A percentile compares a stretch with the other conserved stretches of the same genome.
phyloP scores from a whole-genome alignment of 2,797 vertebrate species.

The Anguilla anguilla region DNA sequence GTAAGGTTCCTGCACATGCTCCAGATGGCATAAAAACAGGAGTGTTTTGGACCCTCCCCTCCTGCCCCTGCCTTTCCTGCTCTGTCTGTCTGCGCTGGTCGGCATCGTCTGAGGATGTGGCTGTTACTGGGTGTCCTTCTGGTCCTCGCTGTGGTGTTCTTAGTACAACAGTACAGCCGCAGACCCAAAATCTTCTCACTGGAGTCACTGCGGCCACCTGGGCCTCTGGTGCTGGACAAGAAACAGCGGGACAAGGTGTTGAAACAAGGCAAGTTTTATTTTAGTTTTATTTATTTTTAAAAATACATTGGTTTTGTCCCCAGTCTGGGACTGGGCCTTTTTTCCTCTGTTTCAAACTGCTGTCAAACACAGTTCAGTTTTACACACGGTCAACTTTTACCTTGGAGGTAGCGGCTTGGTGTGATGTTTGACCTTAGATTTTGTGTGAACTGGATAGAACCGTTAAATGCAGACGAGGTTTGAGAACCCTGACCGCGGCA shows the following conservation, averaged over 20 bases:
- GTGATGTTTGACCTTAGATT: too few species aligned
- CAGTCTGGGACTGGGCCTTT: background rate
- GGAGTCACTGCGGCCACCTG: slow-evolving; percentile 53
- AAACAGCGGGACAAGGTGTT: slow-evolving; percentile 67
- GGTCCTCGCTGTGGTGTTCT: slow-evolving; percentile 27
- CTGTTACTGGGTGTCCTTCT: slow-evolving; percentile 50
- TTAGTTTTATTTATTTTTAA: background rate
- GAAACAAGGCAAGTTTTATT: slow-evolving; percentile 64
- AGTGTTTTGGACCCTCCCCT: too few species aligned
- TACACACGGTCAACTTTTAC: too few species aligned
- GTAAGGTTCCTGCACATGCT: background rate
- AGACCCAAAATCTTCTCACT: slow-evolving; percentile 62
- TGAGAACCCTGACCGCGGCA: too few species aligned
- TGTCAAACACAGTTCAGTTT: too few species aligned
- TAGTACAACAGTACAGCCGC: slow-evolving; percentile 38
- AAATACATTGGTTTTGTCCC: background rate
- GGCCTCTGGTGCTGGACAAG: slow-evolving; percentile 60
- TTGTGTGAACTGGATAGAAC: too few species aligned
- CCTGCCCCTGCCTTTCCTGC: background rate
- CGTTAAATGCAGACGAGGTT: background rate
- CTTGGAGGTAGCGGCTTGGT: too few species aligned
- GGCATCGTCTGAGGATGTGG: slow-evolving; percentile 48
- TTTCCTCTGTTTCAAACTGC: too few species aligned
- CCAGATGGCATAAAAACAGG: too few species aligned
- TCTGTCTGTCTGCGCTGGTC: background rate